Conservation (phyloP, 2,113 vertebrate genomes). For the Phyllostomus discolor region DNA sequence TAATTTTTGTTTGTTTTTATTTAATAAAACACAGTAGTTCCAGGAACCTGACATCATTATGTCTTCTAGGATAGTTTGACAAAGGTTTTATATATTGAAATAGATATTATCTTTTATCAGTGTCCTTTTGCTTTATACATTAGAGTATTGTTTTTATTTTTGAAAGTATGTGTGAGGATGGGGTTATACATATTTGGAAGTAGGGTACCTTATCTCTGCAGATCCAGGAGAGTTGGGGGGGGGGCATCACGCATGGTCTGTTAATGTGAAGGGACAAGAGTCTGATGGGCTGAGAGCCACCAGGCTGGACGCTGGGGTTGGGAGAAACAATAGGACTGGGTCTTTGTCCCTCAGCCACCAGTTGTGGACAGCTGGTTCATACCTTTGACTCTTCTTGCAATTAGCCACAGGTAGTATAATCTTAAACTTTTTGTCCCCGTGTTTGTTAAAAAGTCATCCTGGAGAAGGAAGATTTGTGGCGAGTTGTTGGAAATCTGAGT, state of each 20-base stretch:
- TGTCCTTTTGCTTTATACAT: constrained; percentile 16
- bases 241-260: background rate
- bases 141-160: background rate
- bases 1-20: background rate
- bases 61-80: background rate
- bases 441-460: background rate
- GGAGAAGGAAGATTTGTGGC: background rate
- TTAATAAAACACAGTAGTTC: background rate
- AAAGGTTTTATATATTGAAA: background rate
- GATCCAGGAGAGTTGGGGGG: background rate
- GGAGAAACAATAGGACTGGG: background rate
- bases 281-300: background rate
- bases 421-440: background rate
- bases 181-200: background rate
- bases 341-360: background rate
- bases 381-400: background rate
- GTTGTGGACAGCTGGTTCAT: background rate
- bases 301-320: background rate
- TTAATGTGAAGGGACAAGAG: background rate
- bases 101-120: background rate
- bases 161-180: background rate
- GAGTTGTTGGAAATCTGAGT: background rate
- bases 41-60: background rate
- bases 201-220: background rate
- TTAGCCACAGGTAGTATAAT: background rate